A percentile compares a stretch with the other conserved stretches of the same genome.
Conservation (phyloP, 1,140 invertebrate genomes). For the Brachionus sp. region DNA sequence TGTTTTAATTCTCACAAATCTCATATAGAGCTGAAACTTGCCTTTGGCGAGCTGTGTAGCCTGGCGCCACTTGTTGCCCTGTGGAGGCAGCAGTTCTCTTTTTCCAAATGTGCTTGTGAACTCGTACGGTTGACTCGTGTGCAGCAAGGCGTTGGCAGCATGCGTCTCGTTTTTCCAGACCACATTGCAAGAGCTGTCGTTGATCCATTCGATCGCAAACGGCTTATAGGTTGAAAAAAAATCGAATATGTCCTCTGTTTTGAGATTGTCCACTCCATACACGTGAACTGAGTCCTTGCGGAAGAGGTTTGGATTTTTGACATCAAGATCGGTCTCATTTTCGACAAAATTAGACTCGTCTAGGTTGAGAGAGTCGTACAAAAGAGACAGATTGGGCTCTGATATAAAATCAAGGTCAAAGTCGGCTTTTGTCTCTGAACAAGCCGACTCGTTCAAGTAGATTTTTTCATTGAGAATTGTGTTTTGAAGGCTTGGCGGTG, state of each 20-base stretch:
- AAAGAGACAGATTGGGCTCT: background rate
- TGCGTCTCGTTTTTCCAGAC: background rate
- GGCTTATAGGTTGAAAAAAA: slow-evolving; percentile 17
- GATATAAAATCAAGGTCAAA: background rate
- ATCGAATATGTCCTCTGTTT: slow-evolving; percentile 30
- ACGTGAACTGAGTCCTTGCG: slow-evolving; percentile 17
- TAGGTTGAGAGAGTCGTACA: slow-evolving; percentile 6
- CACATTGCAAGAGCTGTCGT: slow-evolving; percentile 33
- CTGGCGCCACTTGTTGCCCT: slow-evolving; percentile 2
- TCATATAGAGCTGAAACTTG: background rate
- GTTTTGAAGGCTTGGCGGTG: slow-evolving; percentile 19
- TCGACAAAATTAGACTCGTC: background rate
- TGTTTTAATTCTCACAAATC: background rate
- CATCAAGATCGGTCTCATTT: background rate
- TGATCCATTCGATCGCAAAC: slow-evolving; percentile 44
- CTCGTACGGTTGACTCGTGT: background rate
- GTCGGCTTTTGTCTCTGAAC: background rate
- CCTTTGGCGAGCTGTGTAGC: background rate
- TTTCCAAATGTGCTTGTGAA: background rate
- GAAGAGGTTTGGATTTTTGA: background rate
- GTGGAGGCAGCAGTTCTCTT: background rate
- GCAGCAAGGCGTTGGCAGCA: background rate
- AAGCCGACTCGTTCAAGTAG: background rate
- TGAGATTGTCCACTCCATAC: slow-evolving; percentile 20
- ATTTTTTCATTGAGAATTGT: slow-evolving; percentile 43